These are phyloP conservation scores for Rhinogobius similis DNA, from an alignment of 2,113 vertebrate genomes.

Conservation along the genomic window DNA sequence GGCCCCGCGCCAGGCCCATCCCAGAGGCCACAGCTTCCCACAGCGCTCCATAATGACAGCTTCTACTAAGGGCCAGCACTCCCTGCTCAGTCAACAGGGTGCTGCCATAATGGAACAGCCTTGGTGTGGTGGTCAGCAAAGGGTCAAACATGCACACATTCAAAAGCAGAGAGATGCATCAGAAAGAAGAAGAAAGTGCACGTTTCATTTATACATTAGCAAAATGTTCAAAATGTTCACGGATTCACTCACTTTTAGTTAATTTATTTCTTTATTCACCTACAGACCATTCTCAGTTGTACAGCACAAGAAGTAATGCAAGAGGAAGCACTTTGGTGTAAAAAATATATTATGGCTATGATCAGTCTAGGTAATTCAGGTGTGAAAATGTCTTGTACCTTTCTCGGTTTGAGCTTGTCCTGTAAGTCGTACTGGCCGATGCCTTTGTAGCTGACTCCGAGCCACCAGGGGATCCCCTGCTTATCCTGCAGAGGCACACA, in stretches of 20 bases:
- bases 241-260: too few relatives aligned
- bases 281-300: too few relatives aligned
- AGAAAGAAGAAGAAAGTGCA: too few relatives aligned
- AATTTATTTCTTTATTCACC: too few relatives aligned
- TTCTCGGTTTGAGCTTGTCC: conserved; percentile 95
- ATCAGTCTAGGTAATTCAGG: background rate
- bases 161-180: background rate
- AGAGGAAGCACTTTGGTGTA: too few relatives aligned
- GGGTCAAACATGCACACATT: background rate
- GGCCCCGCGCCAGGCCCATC: conserved; percentile 43
- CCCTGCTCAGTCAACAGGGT: conserved; percentile 57
- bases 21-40: conserved; percentile 41
- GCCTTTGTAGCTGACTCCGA: conserved; percentile 97
- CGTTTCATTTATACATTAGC: too few relatives aligned
- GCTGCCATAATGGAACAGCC: conserved; percentile 40
- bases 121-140: conserved; percentile 9
- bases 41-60: conserved; percentile 60
- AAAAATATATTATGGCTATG: too few relatives aligned
- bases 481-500: conserved; percentile 87
- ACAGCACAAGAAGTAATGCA: too few relatives aligned
- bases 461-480: conserved; percentile 97
- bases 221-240: too few relatives aligned
- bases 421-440: conserved; percentile 96
- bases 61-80: conserved; percentile 46
- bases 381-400: conserved; percentile 73